phyloP scores from a whole-genome alignment of 2,888 invertebrate genomes.

The Sialis fuliginosa region DNA sequence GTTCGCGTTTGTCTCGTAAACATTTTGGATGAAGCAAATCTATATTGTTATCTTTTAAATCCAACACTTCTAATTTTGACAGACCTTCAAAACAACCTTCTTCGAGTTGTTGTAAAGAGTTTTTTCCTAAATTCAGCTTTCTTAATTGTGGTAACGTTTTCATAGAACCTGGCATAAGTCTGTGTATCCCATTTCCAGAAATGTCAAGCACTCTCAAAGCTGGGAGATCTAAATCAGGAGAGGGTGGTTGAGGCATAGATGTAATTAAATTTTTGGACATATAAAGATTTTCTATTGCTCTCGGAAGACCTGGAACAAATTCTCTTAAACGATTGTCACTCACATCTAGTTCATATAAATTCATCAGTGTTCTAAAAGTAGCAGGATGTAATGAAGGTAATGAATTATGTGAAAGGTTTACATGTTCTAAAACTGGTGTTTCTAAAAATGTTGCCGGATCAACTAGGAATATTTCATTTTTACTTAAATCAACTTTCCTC shows the following conservation, averaged over 20 bases:
- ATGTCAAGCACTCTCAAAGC: conserved; percentile 56
- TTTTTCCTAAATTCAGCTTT: conserved; percentile 52
- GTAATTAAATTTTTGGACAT: conserved; percentile 53
- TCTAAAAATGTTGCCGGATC: conserved; percentile 58
- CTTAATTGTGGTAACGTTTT: conserved; percentile 47
- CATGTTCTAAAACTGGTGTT: conserved; percentile 53
- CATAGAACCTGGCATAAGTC: conserved; percentile 44
- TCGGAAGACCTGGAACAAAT: conserved; percentile 60
- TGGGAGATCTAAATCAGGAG: conserved; percentile 53
- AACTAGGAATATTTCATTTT: conserved; percentile 49
- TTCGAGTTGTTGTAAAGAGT: conserved; percentile 51
- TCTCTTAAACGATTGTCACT: conserved; percentile 55
- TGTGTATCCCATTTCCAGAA: conserved; percentile 55
- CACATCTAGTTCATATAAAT: conserved; percentile 62
- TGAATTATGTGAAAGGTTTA: conserved; percentile 64
- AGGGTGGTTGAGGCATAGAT: conserved; percentile 41
- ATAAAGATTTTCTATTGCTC: conserved; percentile 57
- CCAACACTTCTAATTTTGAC: conserved; percentile 48
- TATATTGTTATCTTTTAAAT: conserved; percentile 58
- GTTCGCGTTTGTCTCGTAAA: conserved; percentile 39
- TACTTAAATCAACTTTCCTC: conserved; percentile 57
- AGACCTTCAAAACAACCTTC: conserved; percentile 52
- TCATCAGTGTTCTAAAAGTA: conserved; percentile 55
- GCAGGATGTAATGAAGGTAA: conserved; percentile 53
- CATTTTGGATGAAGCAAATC: conserved; percentile 44